A percentile compares a stretch with the other conserved stretches of the same genome.
These are phyloP conservation scores for Mastacembelus armatus DNA, from an alignment of 2,797 vertebrate genomes.

Conservation along the genomic window DNA sequence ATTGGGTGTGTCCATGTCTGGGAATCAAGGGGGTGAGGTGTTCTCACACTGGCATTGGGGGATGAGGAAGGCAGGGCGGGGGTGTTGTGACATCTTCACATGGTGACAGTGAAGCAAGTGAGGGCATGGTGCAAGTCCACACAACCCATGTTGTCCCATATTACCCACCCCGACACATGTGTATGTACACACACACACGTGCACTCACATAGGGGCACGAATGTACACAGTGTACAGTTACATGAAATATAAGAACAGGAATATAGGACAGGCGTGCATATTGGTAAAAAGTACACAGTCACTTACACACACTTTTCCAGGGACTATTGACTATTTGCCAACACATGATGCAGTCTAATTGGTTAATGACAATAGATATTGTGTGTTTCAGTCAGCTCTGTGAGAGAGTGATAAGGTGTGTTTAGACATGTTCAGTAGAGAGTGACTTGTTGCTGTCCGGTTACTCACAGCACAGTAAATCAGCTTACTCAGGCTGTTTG, in stretches of 20 bases:
- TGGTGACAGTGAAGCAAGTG: slow-evolving; percentile 68
- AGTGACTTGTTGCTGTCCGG: slow-evolving; percentile 55
- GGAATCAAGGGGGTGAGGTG: slow-evolving; percentile 82
- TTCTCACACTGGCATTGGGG: slow-evolving; percentile 82
- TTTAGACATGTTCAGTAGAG: slow-evolving; percentile 69
- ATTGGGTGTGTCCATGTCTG: slow-evolving; percentile 76
- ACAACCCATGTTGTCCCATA: slow-evolving; percentile 18
- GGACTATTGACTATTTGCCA: background rate
- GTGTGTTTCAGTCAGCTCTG: slow-evolving; percentile 42
- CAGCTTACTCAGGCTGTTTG: slow-evolving; percentile 62
- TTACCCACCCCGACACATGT: background rate
- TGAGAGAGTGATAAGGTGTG: slow-evolving; percentile 36
- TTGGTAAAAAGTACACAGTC: background rate
- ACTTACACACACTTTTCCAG: background rate
- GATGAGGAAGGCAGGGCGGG: slow-evolving; percentile 21
- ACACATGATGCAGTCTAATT: background rate
- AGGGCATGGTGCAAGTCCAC: slow-evolving; percentile 61
- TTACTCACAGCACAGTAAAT: slow-evolving; percentile 64
- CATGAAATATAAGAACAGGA: background rate
- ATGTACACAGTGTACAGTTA: background rate
- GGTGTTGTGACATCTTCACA: slow-evolving; percentile 71
- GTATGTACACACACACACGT: background rate
- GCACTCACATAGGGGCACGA: background rate
- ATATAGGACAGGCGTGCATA: background rate
- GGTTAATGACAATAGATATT: slow-evolving; percentile 25